Evolutionary conservation across 2,113 vertebrate species (phyloP).

Genomic region (Pollachius pollachius): DNA sequence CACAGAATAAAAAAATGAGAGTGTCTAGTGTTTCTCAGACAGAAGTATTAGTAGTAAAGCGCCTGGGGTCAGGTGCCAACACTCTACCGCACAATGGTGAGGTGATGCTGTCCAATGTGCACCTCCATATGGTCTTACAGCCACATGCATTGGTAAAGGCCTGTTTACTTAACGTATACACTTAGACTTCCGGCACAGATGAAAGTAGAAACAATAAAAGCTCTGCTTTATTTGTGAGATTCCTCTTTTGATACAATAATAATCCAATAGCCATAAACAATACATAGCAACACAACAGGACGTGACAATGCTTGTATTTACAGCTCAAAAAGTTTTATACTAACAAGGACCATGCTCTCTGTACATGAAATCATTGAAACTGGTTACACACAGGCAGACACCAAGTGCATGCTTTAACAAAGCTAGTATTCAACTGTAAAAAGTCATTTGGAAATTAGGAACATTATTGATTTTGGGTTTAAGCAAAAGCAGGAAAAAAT

Average conservation of each 20-base stretch:
- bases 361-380: constrained; percentile 43
- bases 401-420: constrained; percentile 42
- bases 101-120: constrained; percentile 6
- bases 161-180: neutral
- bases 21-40: constrained; percentile 10
- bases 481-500: constrained; percentile 18
- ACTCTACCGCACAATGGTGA: neutral
- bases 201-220: constrained; percentile 50
- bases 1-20: constrained; percentile 1
- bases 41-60: too few relatives aligned
- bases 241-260: constrained; percentile 47
- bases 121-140: constrained; percentile 19
- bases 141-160: constrained; percentile 23
- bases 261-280: constrained; percentile 45
- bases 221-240: constrained; percentile 47
- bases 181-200: constrained; percentile 28
- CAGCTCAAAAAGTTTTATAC: constrained; percentile 43
- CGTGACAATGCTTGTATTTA: constrained; percentile 51
- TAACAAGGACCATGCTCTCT: constrained; percentile 46
- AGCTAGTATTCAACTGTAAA: constrained; percentile 37
- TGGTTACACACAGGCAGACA: constrained; percentile 39
- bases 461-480: constrained; percentile 10
- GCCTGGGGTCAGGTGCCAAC: constrained; percentile 3
- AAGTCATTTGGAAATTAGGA: constrained; percentile 28
- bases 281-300: constrained; percentile 52